Percentiles rank a stretch among this genome's conserved stretches.
These are phyloP conservation scores for Pelagia noctiluca DNA, from an alignment of 30 jellyfish, hydroid and myxozoan species.

Conservation along the genomic window DNA sequence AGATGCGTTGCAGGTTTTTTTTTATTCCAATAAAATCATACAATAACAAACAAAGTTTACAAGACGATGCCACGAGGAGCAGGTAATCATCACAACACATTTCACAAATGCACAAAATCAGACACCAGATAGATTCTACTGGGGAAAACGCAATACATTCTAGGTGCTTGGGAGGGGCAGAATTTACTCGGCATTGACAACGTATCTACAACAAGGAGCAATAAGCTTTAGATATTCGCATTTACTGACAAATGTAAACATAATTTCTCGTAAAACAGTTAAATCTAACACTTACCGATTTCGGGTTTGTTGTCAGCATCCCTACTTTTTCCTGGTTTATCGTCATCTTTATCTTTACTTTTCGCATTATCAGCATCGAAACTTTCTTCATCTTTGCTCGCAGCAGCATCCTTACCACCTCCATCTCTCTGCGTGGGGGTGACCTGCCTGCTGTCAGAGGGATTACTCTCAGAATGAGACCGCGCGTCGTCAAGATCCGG, in stretches of 20 bases:
- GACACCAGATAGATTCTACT: neutral
- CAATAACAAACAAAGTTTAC: too few relatives aligned
- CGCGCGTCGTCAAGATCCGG: conserved; percentile 39
- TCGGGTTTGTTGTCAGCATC: conserved; percentile 46
- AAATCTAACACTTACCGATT: conserved; percentile 24
- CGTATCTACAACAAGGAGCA: too few relatives aligned
- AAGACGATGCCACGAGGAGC: too few relatives aligned
- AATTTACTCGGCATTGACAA: too few relatives aligned
- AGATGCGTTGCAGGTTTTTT: too few relatives aligned
- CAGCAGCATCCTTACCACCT: conserved; percentile 20
- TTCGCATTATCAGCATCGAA: conserved; percentile 17
- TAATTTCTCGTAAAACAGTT: neutral
- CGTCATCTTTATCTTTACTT: neutral
- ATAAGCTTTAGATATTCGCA: too few relatives aligned
- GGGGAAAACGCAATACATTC: too few relatives aligned
- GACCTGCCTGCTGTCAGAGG: conserved; percentile 38
- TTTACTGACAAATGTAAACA: too few relatives aligned
- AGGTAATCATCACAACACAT: too few relatives aligned
- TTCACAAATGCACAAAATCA: too few relatives aligned
- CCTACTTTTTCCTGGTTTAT: neutral
- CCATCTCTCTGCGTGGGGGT: conserved; percentile 77
- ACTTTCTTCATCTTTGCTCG: conserved; percentile 1
- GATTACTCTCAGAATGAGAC: conserved; percentile 33
- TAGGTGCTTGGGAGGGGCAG: too few relatives aligned
- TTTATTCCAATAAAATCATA: too few relatives aligned